These are phyloP conservation scores for Agriopis marginaria DNA, from an alignment of 2,888 invertebrate species.

Conservation along the genomic window DNA sequence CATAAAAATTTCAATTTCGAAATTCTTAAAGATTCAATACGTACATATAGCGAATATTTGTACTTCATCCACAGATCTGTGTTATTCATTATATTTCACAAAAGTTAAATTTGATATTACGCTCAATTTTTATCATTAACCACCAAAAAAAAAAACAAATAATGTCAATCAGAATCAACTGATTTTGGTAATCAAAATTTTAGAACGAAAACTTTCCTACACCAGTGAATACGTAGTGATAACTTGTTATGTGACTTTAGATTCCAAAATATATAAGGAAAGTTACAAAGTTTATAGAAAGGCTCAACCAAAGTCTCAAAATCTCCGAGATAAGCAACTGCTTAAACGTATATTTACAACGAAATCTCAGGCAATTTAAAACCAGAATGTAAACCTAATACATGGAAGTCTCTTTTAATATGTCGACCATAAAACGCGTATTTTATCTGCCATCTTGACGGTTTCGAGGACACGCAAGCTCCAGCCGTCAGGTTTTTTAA, in stretches of 20 bases:
- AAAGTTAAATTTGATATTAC: no score
- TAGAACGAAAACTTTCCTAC: neutral
- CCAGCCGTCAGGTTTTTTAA: conserved; percentile 45
- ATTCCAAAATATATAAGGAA: no score
- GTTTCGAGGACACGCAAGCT: conserved; percentile 30
- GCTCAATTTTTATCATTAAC: no score
- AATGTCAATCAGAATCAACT: no score
- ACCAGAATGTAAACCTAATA: conserved; percentile 31
- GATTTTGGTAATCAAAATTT: no score
- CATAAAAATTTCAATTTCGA: no score
- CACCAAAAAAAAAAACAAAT: no score
- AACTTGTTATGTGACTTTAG: neutral
- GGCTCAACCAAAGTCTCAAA: neutral
- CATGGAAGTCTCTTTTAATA: conserved; percentile 35
- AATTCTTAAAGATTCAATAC: no score
- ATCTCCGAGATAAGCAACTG: conserved; percentile 1
- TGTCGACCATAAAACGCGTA: conserved; percentile 54
- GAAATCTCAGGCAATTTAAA: conserved; percentile 19
- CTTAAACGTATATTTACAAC: neutral
- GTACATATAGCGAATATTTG: no score
- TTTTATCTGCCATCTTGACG: conserved; percentile 54
- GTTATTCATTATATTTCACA: no score
- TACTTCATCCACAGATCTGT: no score
- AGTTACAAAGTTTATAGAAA: conserved; percentile 4
- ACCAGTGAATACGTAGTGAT: neutral